Conservation (phyloP, 2,888 invertebrate species). For the Hyalella azteca region DNA sequence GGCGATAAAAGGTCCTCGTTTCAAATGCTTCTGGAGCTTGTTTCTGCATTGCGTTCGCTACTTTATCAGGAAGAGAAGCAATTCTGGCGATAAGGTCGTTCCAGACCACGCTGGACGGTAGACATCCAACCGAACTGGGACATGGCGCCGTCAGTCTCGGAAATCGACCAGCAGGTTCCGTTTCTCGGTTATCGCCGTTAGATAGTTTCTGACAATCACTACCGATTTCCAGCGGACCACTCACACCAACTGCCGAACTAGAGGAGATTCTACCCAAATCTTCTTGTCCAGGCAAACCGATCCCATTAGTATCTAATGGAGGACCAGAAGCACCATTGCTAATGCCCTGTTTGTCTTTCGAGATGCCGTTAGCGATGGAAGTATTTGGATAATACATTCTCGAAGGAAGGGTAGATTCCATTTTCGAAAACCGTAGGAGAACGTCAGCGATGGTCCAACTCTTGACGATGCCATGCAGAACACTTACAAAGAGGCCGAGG, state of each 20-base stretch:
- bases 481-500: background rate
- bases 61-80: constrained; percentile 50
- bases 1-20: constrained; percentile 41
- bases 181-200: no score
- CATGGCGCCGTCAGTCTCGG: no score
- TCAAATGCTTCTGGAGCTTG: constrained; percentile 37
- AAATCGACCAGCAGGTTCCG: no score
- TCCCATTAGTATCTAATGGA: no score
- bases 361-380: no score
- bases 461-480: background rate
- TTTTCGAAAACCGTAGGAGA: constrained; percentile 10
- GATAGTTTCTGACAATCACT: no score
- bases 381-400: background rate
- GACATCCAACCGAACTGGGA: constrained; percentile 22
- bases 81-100: constrained; percentile 45
- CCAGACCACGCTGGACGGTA: constrained; percentile 29
- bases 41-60: constrained; percentile 48
- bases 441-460: background rate
- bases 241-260: no score
- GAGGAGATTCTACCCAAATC: no score
- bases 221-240: no score
- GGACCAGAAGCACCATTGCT: no score
- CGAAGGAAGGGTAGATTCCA: background rate
- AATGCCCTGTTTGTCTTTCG: no score
- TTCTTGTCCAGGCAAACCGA: no score